Evolutionary conservation across 2,888 invertebrate species (phyloP).

Genomic region (Amiota communis): DNA sequence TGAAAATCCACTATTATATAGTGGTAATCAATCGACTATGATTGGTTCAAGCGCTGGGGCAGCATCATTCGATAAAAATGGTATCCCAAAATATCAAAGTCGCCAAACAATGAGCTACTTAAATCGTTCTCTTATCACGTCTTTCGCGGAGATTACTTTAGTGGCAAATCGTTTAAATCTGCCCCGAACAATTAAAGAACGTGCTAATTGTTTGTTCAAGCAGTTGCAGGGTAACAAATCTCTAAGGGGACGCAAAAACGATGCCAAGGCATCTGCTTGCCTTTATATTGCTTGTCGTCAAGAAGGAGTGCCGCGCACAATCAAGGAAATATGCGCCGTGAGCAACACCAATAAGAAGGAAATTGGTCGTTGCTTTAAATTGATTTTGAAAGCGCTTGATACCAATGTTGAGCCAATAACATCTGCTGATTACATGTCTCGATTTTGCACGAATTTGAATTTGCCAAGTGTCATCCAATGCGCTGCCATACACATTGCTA

Average conservation of each 20-base stretch:
- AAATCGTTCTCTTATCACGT: constrained; percentile 94
- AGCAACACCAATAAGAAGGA: constrained; percentile 99
- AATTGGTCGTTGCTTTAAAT: constrained; percentile 97
- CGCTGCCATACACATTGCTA: constrained; percentile 97
- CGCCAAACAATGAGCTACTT: constrained; percentile 91
- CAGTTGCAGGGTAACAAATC: constrained; percentile 97
- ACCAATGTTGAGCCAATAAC: constrained; percentile 98
- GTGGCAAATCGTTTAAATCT: constrained; percentile 99
- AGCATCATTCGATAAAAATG: constrained; percentile 91
- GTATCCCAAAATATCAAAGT: constrained; percentile 84
- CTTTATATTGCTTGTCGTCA: constrained; percentile 99
- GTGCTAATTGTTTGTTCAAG: constrained; percentile 97
- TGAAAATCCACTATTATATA: constrained; percentile 96
- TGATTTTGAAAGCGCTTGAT: constrained; percentile 95
- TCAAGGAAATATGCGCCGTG: constrained; percentile 99
- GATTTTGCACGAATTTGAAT: constrained; percentile 95
- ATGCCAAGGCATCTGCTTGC: constrained; percentile 98
- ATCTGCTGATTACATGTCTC: constrained; percentile 98
- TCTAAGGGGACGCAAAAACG: constrained; percentile 95
- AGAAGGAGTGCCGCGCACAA: constrained; percentile 98
- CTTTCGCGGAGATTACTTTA: constrained; percentile 95
- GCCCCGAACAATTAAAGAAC: constrained; percentile 95
- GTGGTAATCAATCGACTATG: constrained; percentile 96
- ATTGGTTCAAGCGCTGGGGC: constrained; percentile 86
- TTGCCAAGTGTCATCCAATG: constrained; percentile 90